phyloP scores from a whole-genome alignment of 2,888 invertebrate species.

The Tortricodes alternella region DNA sequence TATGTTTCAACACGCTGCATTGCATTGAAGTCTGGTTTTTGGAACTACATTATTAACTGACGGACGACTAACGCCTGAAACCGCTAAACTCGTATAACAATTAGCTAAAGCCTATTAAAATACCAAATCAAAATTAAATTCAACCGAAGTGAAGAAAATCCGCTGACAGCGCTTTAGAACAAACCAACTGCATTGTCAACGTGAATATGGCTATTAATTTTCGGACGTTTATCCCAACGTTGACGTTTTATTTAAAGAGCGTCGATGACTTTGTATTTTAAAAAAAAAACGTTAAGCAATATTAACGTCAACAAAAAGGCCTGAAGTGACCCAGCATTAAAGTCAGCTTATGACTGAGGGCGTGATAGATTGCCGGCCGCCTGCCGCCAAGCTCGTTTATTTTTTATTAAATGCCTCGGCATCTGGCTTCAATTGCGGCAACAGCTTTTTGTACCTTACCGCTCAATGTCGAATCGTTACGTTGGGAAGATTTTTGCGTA shows the following conservation, averaged over 20 bases:
- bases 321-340: slow-evolving; percentile 80
- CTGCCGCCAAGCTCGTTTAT: slow-evolving; percentile 59
- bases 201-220: slow-evolving; percentile 43
- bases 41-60: too few species aligned
- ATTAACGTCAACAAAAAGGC: slow-evolving; percentile 78
- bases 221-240: slow-evolving; percentile 60
- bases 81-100: too few species aligned
- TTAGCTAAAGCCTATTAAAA: too few species aligned
- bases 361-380: slow-evolving; percentile 76
- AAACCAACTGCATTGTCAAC: background rate
- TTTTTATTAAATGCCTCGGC: slow-evolving; percentile 74
- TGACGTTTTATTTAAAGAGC: slow-evolving; percentile 68
- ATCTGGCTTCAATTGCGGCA: slow-evolving; percentile 74
- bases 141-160: too few species aligned
- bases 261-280: slow-evolving; percentile 66
- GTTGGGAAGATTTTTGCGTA: background rate
- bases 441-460: slow-evolving; percentile 59
- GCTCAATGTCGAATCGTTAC: slow-evolving; percentile 10
- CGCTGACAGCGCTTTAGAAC: background rate
- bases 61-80: too few species aligned
- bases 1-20: too few species aligned
- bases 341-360: slow-evolving; percentile 78
- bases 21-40: too few species aligned
- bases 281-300: slow-evolving; percentile 67
- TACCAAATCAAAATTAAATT: too few species aligned